Conservation (phyloP, 2,888 invertebrate genomes). For the Enchytraeus crypticus region DNA sequence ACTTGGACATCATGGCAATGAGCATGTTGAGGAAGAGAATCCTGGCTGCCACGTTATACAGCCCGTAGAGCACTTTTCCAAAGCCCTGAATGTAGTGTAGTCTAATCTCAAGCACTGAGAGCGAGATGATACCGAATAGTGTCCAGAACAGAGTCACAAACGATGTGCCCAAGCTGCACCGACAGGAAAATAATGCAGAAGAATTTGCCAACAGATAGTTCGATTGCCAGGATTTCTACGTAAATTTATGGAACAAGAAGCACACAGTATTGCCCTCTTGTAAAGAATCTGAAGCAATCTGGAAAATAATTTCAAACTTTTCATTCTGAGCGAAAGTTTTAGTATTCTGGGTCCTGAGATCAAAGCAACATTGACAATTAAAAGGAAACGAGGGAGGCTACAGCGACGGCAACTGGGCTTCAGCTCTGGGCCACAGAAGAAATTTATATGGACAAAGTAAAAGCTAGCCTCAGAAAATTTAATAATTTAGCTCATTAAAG, state of each 20-base stretch:
- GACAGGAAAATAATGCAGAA: not conserved
- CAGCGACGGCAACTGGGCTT: no score
- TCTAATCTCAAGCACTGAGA: constrained; percentile 18
- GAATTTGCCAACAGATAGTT: not conserved
- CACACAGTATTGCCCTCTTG: no score
- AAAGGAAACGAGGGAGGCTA: no score
- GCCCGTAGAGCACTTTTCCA: constrained; percentile 25
- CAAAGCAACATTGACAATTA: no score
- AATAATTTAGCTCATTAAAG: no score
- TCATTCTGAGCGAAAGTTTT: no score
- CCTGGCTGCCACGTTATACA: constrained; percentile 33
- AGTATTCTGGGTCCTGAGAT: no score
- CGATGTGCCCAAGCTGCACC: constrained; percentile 45
- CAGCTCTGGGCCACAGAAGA: no score
- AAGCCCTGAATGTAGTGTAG: constrained; percentile 22
- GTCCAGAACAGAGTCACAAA: constrained; percentile 51
- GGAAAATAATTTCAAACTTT: no score
- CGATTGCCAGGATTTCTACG: not conserved
- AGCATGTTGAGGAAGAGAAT: constrained; percentile 39
- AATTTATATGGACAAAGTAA: no score
- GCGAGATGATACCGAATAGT: constrained; percentile 42
- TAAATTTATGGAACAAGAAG: constrained; percentile 1
- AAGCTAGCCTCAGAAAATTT: no score
- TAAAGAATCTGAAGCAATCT: no score
- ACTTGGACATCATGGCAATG: constrained; percentile 42